These are phyloP conservation scores for Magallana gigas DNA, from an alignment of 1,140 invertebrate genomes.

Conservation along the genomic window DNA sequence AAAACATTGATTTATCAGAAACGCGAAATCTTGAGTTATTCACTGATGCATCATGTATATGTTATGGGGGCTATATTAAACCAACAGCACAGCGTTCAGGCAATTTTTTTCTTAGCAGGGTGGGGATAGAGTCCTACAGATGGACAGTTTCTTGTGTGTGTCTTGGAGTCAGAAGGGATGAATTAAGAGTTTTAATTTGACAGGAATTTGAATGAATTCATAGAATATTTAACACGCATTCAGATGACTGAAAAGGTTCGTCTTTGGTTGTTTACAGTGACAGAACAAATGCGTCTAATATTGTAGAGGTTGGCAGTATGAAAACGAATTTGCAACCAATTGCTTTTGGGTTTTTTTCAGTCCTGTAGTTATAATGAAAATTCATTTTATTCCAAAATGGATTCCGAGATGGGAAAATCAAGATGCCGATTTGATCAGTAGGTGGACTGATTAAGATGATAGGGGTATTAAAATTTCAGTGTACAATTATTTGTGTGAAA, in stretches of 20 bases:
- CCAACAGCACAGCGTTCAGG: neutral
- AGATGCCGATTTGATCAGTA: slow-evolving; percentile 47
- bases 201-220: neutral
- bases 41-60: neutral
- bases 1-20: neutral
- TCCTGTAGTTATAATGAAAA: slow-evolving; percentile 6
- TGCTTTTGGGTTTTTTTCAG: slow-evolving; percentile 40
- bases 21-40: neutral
- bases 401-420: slow-evolving; percentile 49
- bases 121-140: neutral
- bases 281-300: neutral
- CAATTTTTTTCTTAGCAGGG: neutral
- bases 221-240: neutral
- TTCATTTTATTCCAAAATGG: slow-evolving; percentile 34
- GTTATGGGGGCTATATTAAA: slow-evolving; percentile 24
- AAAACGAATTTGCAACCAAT: neutral
- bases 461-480: slow-evolving; percentile 5
- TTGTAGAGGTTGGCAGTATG: neutral
- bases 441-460: slow-evolving; percentile 40
- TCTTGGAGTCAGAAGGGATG: neutral
- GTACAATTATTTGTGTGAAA: slow-evolving; percentile 17
- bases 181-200: neutral
- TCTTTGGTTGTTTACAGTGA: neutral
- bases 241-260: neutral
- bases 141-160: neutral